These are phyloP conservation scores for Scylla paramamosain DNA, from an alignment of 1,140 invertebrate species.

Conservation along the genomic window DNA sequence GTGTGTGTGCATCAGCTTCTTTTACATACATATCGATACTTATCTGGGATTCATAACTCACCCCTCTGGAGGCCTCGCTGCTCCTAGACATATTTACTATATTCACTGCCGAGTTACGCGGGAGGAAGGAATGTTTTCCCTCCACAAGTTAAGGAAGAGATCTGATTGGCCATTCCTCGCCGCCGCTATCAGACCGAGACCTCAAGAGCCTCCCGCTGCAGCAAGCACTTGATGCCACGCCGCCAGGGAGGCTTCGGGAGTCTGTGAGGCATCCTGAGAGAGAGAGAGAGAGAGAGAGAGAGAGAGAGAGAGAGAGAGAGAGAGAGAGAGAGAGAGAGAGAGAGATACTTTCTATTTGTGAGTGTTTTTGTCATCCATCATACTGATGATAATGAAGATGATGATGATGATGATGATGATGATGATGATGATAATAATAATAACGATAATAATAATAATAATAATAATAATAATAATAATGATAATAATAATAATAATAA, in stretches of 20 bases:
- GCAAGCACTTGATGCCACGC: not conserved
- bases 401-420: too few species aligned
- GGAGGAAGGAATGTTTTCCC: not conserved
- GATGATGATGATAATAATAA: too few species aligned
- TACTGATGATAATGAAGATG: too few species aligned
- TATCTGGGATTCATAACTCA: slow-evolving; percentile 22
- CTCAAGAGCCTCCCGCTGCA: not conserved
- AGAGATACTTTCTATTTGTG: not conserved
- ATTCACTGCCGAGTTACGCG: not conserved
- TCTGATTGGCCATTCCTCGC: slow-evolving; percentile 9
- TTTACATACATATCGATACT: slow-evolving; percentile 16
- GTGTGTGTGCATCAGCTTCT: not conserved
- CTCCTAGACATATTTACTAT: not conserved
- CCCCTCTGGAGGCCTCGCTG: not conserved
- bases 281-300: slow-evolving; percentile 10
- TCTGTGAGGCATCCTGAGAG: not conserved
- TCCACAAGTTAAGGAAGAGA: not conserved
- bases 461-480: too few species aligned
- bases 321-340: not conserved
- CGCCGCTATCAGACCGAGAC: not conserved
- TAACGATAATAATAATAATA: too few species aligned
- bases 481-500: too few species aligned
- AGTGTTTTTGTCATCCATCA: too few species aligned
- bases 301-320: slow-evolving; percentile 20
- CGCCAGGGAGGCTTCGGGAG: not conserved